A percentile compares a stretch with the other conserved stretches of the same genome.
These are phyloP conservation scores for Forbesichthys papilliferus DNA, from an alignment of 2,113 vertebrate genomes.

Conservation along the genomic window DNA sequence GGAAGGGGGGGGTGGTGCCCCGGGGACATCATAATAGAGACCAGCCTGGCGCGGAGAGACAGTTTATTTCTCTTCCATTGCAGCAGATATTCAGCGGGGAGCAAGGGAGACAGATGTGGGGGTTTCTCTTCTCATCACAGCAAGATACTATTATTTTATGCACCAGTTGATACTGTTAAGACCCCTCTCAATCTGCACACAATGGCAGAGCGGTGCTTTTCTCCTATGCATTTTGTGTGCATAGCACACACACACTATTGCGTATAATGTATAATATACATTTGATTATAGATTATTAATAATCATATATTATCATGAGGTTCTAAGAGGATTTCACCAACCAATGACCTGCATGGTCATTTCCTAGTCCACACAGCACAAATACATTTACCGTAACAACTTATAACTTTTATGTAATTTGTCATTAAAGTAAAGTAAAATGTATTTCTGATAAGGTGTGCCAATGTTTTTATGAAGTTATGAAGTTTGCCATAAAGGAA, in stretches of 20 bases:
- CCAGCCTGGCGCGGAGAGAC: constrained; percentile 32
- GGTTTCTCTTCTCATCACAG: constrained; percentile 21
- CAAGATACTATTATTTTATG: no score
- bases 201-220: neutral
- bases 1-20: constrained; percentile 1
- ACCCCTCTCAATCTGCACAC: no score
- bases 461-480: neutral
- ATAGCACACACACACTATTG: neutral
- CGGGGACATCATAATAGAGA: constrained; percentile 47
- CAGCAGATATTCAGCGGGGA: constrained; percentile 59
- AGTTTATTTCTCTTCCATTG: constrained; percentile 55
- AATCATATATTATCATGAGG: no score
- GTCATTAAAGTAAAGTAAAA: no score
- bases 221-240: constrained; percentile 8
- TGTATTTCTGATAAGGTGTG: no score
- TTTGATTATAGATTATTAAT: no score
- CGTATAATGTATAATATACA: no score
- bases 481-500: constrained; percentile 40
- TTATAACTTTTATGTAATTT: no score
- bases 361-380: neutral
- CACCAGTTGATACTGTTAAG: no score
- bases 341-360: constrained; percentile 1
- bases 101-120: constrained; percentile 23
- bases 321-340: neutral
- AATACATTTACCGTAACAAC: no score